Conservation (phyloP, 2,888 invertebrate genomes). For the Plagodis dolabraria region DNA sequence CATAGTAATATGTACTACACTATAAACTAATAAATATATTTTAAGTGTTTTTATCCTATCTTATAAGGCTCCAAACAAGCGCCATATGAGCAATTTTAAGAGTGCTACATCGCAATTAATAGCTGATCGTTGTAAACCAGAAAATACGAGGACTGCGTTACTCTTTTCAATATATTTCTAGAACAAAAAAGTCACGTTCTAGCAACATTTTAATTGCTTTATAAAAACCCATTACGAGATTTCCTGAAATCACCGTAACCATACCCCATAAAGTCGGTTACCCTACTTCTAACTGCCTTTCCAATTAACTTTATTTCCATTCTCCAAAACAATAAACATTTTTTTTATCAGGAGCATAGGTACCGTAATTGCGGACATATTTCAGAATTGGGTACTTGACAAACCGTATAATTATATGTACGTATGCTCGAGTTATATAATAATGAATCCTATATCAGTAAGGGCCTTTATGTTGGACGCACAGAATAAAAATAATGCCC, state of each 20-base stretch:
- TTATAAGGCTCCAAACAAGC: too few relatives aligned
- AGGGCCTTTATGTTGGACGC: not conserved
- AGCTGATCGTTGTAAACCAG: too few relatives aligned
- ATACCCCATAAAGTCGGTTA: constrained; percentile 3
- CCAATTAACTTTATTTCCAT: constrained; percentile 12
- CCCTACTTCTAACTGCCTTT: constrained; percentile 10
- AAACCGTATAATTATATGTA: constrained; percentile 22
- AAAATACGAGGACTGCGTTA: too few relatives aligned
- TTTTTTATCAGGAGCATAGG: constrained; percentile 12
- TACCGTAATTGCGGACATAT: constrained; percentile 17
- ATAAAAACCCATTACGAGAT: constrained; percentile 1
- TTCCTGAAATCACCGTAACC: constrained; percentile 9
- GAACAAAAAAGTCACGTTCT: not conserved
- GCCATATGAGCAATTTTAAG: too few relatives aligned
- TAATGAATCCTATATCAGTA: constrained; percentile 4
- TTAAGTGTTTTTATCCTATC: too few relatives aligned
- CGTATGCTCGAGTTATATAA: not conserved
- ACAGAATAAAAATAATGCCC: too few relatives aligned
- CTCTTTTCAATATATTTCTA: not conserved
- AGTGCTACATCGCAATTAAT: too few relatives aligned
- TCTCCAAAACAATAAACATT: constrained; percentile 15
- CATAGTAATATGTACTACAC: too few relatives aligned
- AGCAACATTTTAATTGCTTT: constrained; percentile 3
- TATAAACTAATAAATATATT: too few relatives aligned
- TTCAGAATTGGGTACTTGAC: constrained; percentile 18